Conservation (phyloP, 2,888 invertebrate genomes). For the Euplexia lucipara region DNA sequence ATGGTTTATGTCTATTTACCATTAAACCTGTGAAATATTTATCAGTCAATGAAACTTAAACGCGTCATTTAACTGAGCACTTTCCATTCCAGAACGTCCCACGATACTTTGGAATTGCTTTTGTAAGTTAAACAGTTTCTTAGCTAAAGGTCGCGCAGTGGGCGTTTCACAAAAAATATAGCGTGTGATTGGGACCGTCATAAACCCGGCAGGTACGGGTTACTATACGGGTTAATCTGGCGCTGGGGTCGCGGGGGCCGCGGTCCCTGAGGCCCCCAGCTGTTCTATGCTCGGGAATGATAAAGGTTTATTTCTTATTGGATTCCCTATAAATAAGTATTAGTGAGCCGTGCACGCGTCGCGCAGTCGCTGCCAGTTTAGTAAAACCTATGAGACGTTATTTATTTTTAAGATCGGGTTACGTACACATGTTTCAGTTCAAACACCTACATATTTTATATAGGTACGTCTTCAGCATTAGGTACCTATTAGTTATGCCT, state of each 20-base stretch:
- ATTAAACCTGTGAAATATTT: background rate
- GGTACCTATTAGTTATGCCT: too few relatives aligned
- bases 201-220: constrained; percentile 57
- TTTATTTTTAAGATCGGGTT: background rate
- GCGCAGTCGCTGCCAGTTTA: constrained; percentile 13
- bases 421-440: background rate
- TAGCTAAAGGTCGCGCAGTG: constrained; percentile 33
- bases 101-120: constrained; percentile 44
- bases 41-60: background rate
- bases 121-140: constrained; percentile 50
- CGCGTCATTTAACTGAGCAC: constrained; percentile 1
- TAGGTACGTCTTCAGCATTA: too few relatives aligned
- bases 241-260: constrained; percentile 10
- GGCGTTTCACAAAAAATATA: constrained; percentile 49
- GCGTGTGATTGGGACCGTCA: constrained; percentile 58
- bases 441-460: background rate
- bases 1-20: background rate
- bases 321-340: constrained; percentile 51
- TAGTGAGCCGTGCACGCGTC: constrained; percentile 13
- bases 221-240: constrained; percentile 50
- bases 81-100: constrained; percentile 20
- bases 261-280: constrained; percentile 5
- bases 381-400: constrained; percentile 3
- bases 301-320: constrained; percentile 59
- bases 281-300: constrained; percentile 34